Conservation (phyloP, 2,888 invertebrate genomes). For the Cetonia aurata region DNA sequence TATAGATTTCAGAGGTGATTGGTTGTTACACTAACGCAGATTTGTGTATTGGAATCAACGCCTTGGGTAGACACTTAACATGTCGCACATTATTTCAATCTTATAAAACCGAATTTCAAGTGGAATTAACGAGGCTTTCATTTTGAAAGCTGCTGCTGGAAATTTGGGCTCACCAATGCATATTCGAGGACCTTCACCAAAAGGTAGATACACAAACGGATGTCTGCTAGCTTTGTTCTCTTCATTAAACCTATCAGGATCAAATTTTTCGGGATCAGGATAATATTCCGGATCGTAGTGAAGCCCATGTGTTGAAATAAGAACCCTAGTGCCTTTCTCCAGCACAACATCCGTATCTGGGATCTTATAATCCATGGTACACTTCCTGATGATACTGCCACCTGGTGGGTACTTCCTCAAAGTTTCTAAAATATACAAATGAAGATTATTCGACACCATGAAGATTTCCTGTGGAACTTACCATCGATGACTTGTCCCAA, state of each 20-base stretch:
- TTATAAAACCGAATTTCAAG: too few relatives aligned
- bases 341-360: constrained; percentile 58
- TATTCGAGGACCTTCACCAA: constrained; percentile 27
- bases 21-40: too few relatives aligned
- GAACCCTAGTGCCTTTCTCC: constrained; percentile 56
- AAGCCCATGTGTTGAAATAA: neutral
- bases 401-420: constrained; percentile 61
- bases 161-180: constrained; percentile 10
- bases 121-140: too few relatives aligned
- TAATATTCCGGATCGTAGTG: constrained; percentile 27
- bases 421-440: constrained; percentile 57
- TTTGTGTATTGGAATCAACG: too few relatives aligned
- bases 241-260: constrained; percentile 21
- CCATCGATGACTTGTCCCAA: constrained; percentile 66
- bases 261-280: constrained; percentile 23
- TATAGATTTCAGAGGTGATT: too few relatives aligned
- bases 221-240: constrained; percentile 22
- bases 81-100: too few relatives aligned
- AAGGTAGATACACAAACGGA: constrained; percentile 16
- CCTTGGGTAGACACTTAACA: too few relatives aligned
- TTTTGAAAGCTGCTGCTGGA: too few relatives aligned
- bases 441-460: neutral
- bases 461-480: constrained; percentile 51
- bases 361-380: constrained; percentile 55
- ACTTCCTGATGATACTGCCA: constrained; percentile 50